These are phyloP conservation scores for Halictus ligatus DNA, from an alignment of 2,888 invertebrate species.

Conservation along the genomic window DNA sequence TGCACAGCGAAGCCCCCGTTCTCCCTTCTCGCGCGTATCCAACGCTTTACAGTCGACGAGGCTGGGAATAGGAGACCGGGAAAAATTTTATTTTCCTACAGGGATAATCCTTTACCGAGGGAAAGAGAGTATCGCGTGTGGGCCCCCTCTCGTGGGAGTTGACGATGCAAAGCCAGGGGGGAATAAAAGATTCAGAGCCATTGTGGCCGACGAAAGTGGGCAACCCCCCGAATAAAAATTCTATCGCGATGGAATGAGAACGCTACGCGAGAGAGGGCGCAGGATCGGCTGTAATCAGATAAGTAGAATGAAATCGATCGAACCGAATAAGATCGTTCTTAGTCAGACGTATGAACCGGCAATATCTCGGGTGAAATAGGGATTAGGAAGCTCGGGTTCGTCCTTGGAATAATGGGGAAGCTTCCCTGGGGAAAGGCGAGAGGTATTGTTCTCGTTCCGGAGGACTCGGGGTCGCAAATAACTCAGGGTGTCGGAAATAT, in stretches of 20 bases:
- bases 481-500: background rate
- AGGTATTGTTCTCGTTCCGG: background rate
- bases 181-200: slow-evolving; percentile 45
- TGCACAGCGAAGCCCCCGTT: background rate
- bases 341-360: background rate
- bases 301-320: slow-evolving; percentile 21
- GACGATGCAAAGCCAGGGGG: background rate
- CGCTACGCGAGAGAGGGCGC: background rate
- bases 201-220: background rate
- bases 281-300: slow-evolving; percentile 5
- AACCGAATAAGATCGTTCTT: background rate
- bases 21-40: slow-evolving; percentile 25
- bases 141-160: background rate
- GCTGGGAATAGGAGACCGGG: background rate
- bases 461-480: background rate
- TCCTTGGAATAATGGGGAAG: background rate
- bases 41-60: slow-evolving; percentile 52
- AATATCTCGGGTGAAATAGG: background rate
- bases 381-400: background rate
- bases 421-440: background rate
- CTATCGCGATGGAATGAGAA: background rate
- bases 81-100: slow-evolving; percentile 50
- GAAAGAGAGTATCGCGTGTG: slow-evolving; percentile 34
- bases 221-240: background rate
- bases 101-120: slow-evolving; percentile 48